These are phyloP conservation scores for Pandemis heparana DNA, from an alignment of 2,888 invertebrate genomes.

Conservation along the genomic window DNA sequence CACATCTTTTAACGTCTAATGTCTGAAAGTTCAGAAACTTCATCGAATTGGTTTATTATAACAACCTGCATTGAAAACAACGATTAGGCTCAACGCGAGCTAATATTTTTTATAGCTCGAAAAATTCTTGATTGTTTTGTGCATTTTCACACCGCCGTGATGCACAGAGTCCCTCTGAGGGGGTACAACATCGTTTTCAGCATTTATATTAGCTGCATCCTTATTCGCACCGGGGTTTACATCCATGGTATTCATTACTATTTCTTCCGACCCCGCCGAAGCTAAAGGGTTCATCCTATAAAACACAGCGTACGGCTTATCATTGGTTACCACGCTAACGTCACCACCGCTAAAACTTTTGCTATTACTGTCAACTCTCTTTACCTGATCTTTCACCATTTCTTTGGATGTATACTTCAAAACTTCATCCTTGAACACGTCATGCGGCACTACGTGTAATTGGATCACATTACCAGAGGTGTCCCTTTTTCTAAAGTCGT, in stretches of 20 bases:
- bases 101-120: constrained; percentile 3
- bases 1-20: background rate
- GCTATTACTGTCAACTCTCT: constrained; percentile 29
- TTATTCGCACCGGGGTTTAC: constrained; percentile 45
- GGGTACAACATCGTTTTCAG: constrained; percentile 42
- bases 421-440: background rate
- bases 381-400: constrained; percentile 43
- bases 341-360: constrained; percentile 54
- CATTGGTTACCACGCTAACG: constrained; percentile 51
- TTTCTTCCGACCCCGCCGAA: constrained; percentile 50
- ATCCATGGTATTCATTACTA: constrained; percentile 46
- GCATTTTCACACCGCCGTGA: constrained; percentile 48
- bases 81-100: too few species aligned
- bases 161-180: constrained; percentile 43
- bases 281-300: constrained; percentile 63
- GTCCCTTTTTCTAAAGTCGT: constrained; percentile 54
- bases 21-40: too few species aligned
- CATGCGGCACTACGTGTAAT: background rate
- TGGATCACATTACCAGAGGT: constrained; percentile 47
- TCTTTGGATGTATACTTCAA: constrained; percentile 8
- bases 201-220: constrained; percentile 22
- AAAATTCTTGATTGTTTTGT: constrained; percentile 55
- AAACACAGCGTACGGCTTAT: constrained; percentile 66
- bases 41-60: background rate
- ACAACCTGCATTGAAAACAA: constrained; percentile 9